These are phyloP conservation scores for Noturus placidus DNA, from an alignment of 2,113 vertebrate species.

Conservation along the genomic window DNA sequence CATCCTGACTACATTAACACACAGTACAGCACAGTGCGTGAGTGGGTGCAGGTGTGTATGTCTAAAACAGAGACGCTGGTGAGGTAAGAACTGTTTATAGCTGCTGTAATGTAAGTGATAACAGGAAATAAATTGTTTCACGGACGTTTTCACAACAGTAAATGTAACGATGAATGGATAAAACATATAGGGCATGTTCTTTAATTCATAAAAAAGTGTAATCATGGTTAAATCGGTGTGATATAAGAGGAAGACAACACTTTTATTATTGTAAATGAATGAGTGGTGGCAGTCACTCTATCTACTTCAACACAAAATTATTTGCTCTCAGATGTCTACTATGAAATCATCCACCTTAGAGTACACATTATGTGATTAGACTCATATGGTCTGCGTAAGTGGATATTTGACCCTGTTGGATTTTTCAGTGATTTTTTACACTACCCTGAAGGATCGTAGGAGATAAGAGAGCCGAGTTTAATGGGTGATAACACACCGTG, in stretches of 20 bases:
- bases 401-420: constrained; percentile 3
- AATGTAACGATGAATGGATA: background rate
- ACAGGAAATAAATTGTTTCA: background rate
- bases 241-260: background rate
- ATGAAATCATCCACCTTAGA: background rate
- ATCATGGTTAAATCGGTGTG: background rate
- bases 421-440: constrained; percentile 28
- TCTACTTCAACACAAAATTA: background rate
- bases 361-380: background rate
- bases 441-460: constrained; percentile 38
- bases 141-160: background rate
- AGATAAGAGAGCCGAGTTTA: constrained; percentile 55
- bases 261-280: background rate
- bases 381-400: background rate
- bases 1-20: constrained; percentile 58
- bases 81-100: background rate
- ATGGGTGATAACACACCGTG: constrained; percentile 58
- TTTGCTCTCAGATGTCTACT: background rate
- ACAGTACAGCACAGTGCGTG: background rate
- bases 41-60: background rate
- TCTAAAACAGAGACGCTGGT: background rate
- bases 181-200: background rate
- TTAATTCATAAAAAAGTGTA: background rate
- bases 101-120: background rate
- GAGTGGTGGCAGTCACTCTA: no score